Base-by-base conservation (phyloP, 2,797 vertebrate species). In the Sphaeramia orbicularis region DNA sequence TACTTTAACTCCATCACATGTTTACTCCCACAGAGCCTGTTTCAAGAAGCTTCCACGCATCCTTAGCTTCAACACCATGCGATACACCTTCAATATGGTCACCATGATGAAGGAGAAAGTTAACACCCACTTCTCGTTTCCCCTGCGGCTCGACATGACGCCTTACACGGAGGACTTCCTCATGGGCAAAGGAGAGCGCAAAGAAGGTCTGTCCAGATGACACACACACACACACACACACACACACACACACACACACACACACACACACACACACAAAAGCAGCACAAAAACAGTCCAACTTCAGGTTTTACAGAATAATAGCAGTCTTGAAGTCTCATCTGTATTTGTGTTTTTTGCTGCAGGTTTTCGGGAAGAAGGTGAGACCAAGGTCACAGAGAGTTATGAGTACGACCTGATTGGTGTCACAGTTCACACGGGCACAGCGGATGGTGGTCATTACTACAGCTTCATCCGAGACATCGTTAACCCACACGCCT, bases 91-190 rank as follows among this genome's bases (percentile, higher is more conserved):
- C 92, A 99, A 99, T 93, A 99, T 99, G 98, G 98, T 99, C 84
- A 99, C 98, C 12, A 99, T 99, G 98, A 99, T 99, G 98, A 99
- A 99, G 91, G 97, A 99, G 82, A 99, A 99, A 83, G 98, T 99
- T 85, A 99, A 99, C 83, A 99, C 98, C 0, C 98, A 99, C 88
- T 99, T 99, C 89, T 99, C 97, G 14, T 99, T 99, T 83, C 98
- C 98, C 0, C 93, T 99, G 84, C 95, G 97, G 44, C 94, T 99
- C 68, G 96, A 99, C 93, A 99, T 99, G 98, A 99, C 98, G 2
- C 96, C 97, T 0, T 99, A 99, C 90, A 99, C 97, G 0, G 98
- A 99, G 92, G 97, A 98, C 91, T 98, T 98, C 92, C 96, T 99
- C 21, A 99, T 99, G 98, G 96, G 96, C 44, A 99, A 99, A 83